These are phyloP conservation scores for Masnerella sp. DNA, from an alignment of 2,888 invertebrate species.

Conservation along the genomic window DNA sequence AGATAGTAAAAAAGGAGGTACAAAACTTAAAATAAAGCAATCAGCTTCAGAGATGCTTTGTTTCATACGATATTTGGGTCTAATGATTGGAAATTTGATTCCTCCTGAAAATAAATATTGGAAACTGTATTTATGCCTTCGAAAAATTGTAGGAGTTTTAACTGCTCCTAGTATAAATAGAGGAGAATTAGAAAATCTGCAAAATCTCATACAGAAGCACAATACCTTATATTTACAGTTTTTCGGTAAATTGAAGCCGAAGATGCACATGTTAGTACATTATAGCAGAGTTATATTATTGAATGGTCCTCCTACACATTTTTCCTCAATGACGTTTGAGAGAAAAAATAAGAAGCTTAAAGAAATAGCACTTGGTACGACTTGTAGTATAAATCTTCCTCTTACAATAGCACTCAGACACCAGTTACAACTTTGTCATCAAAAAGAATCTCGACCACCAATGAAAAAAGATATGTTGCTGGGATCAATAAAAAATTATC, in stretches of 20 bases:
- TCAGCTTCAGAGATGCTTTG: conserved; percentile 3
- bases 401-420: conserved; percentile 1
- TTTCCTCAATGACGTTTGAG: conserved; percentile 39
- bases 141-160: conserved; percentile 1
- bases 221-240: conserved; percentile 33
- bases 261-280: conserved; percentile 38
- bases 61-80: conserved; percentile 22
- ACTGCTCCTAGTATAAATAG: conserved; percentile 1
- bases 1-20: conserved; percentile 12
- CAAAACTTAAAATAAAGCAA: conserved; percentile 31
- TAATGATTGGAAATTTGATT: conserved; percentile 39
- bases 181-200: background rate
- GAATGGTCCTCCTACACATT: conserved; percentile 39
- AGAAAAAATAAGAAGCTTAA: conserved; percentile 33
- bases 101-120: conserved; percentile 16
- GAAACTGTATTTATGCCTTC: conserved; percentile 1
- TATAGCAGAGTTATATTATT: conserved; percentile 32
- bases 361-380: conserved; percentile 13
- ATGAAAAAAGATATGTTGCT: background rate
- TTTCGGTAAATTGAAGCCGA: conserved; percentile 37
- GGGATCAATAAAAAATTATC: background rate
- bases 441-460: background rate
- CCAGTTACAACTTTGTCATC: background rate
- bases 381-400: background rate
- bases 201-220: conserved; percentile 21